Evolutionary conservation across 2,888 invertebrate species (phyloP), one percentile per base, ranked within the genome.

Genomic region (Salticus scenicus): DNA sequence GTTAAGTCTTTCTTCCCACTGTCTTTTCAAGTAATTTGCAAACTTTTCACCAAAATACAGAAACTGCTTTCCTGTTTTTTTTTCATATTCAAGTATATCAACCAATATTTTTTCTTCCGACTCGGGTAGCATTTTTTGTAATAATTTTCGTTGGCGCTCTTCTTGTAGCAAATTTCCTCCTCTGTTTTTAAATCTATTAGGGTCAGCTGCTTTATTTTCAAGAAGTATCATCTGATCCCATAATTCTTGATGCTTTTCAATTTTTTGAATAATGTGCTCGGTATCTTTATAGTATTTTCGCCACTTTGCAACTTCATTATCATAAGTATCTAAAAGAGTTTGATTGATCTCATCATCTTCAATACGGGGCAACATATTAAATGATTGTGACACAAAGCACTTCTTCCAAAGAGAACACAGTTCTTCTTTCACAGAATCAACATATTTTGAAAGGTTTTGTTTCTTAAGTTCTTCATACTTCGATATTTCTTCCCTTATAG

Each of bases 81-180:
- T 20, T 69, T 87, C 87, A 33, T 76, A 82, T 7, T 57, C n/a
- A 24, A 67, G 64, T 24, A 87, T 78, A 24, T 87, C 74, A 17
- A 14, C 12, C 20, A 82, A 66, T 20, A 87, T 78, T 24, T 78
- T 73, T 30, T 87, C 74, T 27, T 87, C 87, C 31, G 82, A 63
- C 24, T 51, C 20, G 20, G 96, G 96, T 72, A 96, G 91, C 91
- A 94, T 92, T 89, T 92, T 94, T 42, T 93, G 93, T 12, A 96
- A 93, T 8, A 93, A 92, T 90, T 96, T 97, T n/a, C 97, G 92
- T 89, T 96, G 96, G 89, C 95, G 96, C 91, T 98, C 97, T 90
- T 97, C 97, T 75, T 94, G 93, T 0, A 98, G 91, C 5, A 98
- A 92, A 88, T 96, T 95, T 0, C 97, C 97, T 0, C 97, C 97